A percentile compares a stretch with the other conserved stretches of the same genome.
phyloP scores from a whole-genome alignment of 2,888 invertebrate species.

The Trypoxylon attenuatum region DNA sequence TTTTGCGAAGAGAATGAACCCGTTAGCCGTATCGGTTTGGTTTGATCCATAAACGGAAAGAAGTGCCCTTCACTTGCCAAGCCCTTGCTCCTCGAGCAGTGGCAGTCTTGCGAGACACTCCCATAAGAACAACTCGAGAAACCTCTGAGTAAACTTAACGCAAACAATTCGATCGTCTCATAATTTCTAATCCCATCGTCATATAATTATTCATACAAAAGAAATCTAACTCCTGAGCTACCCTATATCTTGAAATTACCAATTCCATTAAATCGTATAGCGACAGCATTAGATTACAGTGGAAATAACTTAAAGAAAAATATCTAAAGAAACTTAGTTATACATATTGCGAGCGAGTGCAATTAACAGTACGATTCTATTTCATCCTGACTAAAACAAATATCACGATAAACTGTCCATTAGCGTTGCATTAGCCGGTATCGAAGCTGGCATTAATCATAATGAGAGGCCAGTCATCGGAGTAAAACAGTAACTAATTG shows the following conservation, averaged over 20 bases:
- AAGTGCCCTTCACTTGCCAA: slow-evolving; percentile 51
- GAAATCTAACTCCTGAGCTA: neutral
- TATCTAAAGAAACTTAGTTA: too few species aligned
- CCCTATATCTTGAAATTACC: too few species aligned
- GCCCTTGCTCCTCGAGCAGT: slow-evolving; percentile 24
- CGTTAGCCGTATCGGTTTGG: slow-evolving; percentile 65
- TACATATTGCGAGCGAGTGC: too few species aligned
- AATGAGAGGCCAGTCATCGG: neutral
- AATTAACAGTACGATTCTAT: too few species aligned
- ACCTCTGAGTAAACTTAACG: neutral
- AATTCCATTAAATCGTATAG: too few species aligned
- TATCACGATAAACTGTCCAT: too few species aligned
- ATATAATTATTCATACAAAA: neutral
- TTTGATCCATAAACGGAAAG: slow-evolving; percentile 62
- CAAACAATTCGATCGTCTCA: neutral
- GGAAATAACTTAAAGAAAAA: too few species aligned
- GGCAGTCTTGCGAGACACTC: slow-evolving; percentile 4
- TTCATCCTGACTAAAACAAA: too few species aligned
- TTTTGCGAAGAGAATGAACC: slow-evolving; percentile 59
- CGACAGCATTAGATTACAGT: too few species aligned
- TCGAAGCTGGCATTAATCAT: neutral
- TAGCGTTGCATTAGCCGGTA: neutral
- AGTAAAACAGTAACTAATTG: neutral
- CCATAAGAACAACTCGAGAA: slow-evolving; percentile 4
- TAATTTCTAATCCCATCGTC: too few species aligned